A percentile compares a stretch with the other conserved stretches of the same genome.
phyloP scores from a whole-genome alignment of 2,888 invertebrate genomes.

The Tinea semifulvella region DNA sequence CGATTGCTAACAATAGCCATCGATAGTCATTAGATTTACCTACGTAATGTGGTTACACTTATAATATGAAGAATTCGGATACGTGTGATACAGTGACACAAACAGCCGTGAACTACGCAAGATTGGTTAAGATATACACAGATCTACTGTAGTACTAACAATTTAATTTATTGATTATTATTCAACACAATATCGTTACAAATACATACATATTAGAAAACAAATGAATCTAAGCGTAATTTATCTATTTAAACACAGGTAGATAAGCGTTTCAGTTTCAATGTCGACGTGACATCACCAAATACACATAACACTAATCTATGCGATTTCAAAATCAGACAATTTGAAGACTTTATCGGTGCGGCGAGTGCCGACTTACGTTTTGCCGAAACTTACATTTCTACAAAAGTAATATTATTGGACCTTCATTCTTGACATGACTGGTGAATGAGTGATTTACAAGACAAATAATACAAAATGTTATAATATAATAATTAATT shows the following conservation, averaged over 20 bases:
- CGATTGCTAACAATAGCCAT: too few species aligned
- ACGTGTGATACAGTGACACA: slow-evolving; percentile 5
- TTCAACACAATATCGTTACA: slow-evolving; percentile 51
- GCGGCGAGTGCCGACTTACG: slow-evolving; percentile 25
- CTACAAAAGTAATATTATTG: slow-evolving; percentile 57
- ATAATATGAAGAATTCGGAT: slow-evolving; percentile 7
- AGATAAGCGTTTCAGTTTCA: slow-evolving; percentile 53
- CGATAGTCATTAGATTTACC: too few species aligned
- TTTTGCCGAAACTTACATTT: slow-evolving; percentile 21
- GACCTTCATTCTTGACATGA: slow-evolving; percentile 42
- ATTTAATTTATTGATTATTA: slow-evolving; percentile 39
- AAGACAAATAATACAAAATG: slow-evolving; percentile 11
- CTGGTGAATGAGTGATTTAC: slow-evolving; percentile 31
- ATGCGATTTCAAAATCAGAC: slow-evolving; percentile 37
- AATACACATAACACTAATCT: slow-evolving; percentile 34
- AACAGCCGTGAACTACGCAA: slow-evolving; percentile 39
- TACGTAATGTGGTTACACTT: too few species aligned
- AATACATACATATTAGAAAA: slow-evolving; percentile 47
- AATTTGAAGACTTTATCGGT: slow-evolving; percentile 33
- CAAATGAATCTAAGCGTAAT: slow-evolving; percentile 60
- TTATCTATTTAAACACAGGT: slow-evolving; percentile 58
- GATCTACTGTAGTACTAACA: slow-evolving; percentile 62
- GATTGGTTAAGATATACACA: slow-evolving; percentile 53
- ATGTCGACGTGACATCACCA: slow-evolving; percentile 35
- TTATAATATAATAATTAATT: neutral